A percentile compares a stretch with the other conserved stretches of the same genome.
phyloP scores from a whole-genome alignment of 1,140 invertebrate species.

The Leptinotarsa lineolata region DNA sequence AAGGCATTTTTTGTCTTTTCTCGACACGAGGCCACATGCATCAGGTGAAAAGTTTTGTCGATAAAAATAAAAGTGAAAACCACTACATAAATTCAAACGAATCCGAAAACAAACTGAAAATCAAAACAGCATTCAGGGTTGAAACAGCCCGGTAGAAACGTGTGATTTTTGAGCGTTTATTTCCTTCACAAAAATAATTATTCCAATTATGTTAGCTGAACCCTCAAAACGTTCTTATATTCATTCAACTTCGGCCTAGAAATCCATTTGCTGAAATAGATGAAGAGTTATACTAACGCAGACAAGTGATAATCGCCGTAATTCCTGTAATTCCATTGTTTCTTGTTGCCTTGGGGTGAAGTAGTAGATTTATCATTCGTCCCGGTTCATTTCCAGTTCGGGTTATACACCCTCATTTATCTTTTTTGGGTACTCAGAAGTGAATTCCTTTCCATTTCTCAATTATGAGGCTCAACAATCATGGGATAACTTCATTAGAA shows the following conservation, averaged over 20 bases:
- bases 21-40: no score
- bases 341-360: conserved; percentile 30
- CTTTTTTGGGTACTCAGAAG: conserved; percentile 22
- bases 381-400: conserved; percentile 41
- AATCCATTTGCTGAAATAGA: background rate
- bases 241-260: background rate
- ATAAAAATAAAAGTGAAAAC: no score
- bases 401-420: conserved; percentile 40
- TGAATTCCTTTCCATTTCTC: background rate
- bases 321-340: conserved; percentile 48
- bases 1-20: no score
- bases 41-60: no score
- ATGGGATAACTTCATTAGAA: background rate
- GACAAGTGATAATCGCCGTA: conserved; percentile 52
- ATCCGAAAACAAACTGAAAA: no score
- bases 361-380: conserved; percentile 48
- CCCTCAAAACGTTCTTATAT: background rate
- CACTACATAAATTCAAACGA: no score
- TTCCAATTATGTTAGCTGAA: background rate
- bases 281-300: conserved; percentile 46
- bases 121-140: no score
- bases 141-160: no score
- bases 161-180: no score
- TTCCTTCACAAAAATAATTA: no score
- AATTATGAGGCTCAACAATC: background rate